phyloP scores from a whole-genome alignment of 1,140 invertebrate genomes.

The Habropoda laboriosa region DNA sequence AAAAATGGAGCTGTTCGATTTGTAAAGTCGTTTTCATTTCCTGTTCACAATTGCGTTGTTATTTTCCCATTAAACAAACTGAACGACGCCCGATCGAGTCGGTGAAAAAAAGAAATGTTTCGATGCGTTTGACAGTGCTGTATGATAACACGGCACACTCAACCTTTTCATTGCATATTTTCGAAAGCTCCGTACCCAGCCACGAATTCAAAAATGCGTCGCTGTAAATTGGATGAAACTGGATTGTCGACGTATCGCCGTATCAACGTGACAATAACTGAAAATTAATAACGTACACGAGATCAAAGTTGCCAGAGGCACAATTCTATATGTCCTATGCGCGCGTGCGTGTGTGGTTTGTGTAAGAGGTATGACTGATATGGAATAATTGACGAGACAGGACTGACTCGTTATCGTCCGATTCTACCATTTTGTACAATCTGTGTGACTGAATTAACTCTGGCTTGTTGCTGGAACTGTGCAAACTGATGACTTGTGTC shows the following conservation, averaged over 20 bases:
- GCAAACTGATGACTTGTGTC: no score
- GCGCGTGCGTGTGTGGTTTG: no score
- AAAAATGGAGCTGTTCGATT: not conserved
- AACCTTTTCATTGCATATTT: not conserved
- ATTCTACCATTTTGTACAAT: no score
- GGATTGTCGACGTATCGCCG: not conserved
- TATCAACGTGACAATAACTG: not conserved
- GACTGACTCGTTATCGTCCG: no score
- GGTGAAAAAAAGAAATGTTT: conserved; percentile 3
- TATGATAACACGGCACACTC: not conserved
- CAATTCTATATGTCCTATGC: no score
- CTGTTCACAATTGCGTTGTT: not conserved
- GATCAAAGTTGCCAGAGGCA: not conserved
- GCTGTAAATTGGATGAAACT: not conserved
- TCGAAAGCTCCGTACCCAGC: not conserved
- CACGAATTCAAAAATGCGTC: not conserved
- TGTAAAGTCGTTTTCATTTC: conserved; percentile 10
- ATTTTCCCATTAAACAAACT: conserved; percentile 18
- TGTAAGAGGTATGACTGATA: no score
- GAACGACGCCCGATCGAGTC: not conserved
- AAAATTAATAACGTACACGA: not conserved
- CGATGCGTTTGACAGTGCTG: not conserved
- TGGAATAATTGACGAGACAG: no score
- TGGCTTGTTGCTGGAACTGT: no score
- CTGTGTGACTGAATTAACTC: no score